Base-by-base conservation (phyloP, 1,140 invertebrate species). In the Diorhabda elongata region DNA sequence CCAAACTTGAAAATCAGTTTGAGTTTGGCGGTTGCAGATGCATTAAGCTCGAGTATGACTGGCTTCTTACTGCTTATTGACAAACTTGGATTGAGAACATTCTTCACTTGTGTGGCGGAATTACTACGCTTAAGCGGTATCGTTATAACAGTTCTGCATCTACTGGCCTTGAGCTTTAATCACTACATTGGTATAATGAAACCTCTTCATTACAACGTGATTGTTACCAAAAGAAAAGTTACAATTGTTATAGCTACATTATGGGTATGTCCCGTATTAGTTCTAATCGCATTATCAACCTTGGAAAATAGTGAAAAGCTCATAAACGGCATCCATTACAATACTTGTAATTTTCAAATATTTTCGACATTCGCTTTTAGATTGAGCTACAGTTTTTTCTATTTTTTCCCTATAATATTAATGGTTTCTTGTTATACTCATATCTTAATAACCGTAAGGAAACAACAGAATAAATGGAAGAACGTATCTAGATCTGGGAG, bases 121-220 rank as follows among this genome's bases (percentile, higher is more conserved):
- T 11, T 74, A 41, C 42, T 71, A 4, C 63, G 73, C n/a, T 58
- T 72, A 26, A 75, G 70, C 59, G 73, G 73, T 56, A 75, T 75
- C 58, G 81, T 89, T 7, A 86, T 88, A 6, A 87, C 88, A 0
- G 84, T 90, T 2, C 78, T 85, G 5, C 90, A 91, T 77, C 81
- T 92, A 4, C 74, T 90, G 8, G 85, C 86, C 2, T 81, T 92
- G 44, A 88, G 89, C 4, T 77, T 89, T 11, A 90, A 91, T 77
- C 90, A 92, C 74, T 90, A 88, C 78, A 79, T 89, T 26, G 89
- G 89, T 42, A 79, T 81, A 56, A 75, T 87, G 4, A 82, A 83
- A 69, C 89, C 89, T 0, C 81, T 90, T 3, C 88, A 89, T 66
- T 89, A 89, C 74, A 82, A 84, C 3, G 82, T 84, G 3, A 85